Conservation (phyloP, 2,113 vertebrate genomes). For the Callionymus lyra region DNA sequence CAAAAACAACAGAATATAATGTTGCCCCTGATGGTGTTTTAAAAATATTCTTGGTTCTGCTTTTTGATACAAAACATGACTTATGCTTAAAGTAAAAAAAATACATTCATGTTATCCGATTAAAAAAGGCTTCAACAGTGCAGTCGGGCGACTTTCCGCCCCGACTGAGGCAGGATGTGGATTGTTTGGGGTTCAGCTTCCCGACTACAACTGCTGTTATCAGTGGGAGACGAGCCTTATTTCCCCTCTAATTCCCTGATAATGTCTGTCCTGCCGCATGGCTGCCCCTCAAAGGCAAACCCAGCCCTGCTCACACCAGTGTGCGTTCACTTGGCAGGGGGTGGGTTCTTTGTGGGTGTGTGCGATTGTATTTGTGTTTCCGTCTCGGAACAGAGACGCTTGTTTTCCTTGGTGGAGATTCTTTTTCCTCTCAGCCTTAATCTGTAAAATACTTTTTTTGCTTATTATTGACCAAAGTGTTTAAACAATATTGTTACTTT, state of each 20-base stretch:
- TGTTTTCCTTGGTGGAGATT: constrained; percentile 41
- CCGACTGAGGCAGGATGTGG: background rate
- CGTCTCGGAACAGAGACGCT: constrained; percentile 50
- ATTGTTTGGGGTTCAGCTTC: background rate
- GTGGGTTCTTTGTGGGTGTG: constrained; percentile 14
- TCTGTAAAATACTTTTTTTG: constrained; percentile 4
- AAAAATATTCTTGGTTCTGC: too few relatives aligned
- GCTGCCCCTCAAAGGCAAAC: constrained; percentile 57
- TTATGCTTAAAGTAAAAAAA: too few relatives aligned
- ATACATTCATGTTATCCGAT: too few relatives aligned
- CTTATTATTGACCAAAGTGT: constrained; percentile 5
- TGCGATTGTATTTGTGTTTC: constrained; percentile 19
- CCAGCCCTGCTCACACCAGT: constrained; percentile 48
- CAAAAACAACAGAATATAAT: too few relatives aligned
- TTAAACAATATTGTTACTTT: too few relatives aligned
- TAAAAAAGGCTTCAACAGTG: too few relatives aligned
- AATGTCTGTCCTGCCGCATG: constrained; percentile 68
- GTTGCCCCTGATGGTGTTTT: too few relatives aligned
- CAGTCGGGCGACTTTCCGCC: too few relatives aligned
- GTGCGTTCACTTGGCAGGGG: constrained; percentile 31
- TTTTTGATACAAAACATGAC: too few relatives aligned
- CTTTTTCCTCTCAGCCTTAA: constrained; percentile 44
- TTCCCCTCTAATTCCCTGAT: constrained; percentile 66
- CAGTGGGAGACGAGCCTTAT: constrained; percentile 60
- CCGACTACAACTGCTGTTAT: constrained; percentile 48